Evolutionary conservation across 1,140 invertebrate genomes (phyloP).

Genomic region (Heliconius eleuchia): DNA sequence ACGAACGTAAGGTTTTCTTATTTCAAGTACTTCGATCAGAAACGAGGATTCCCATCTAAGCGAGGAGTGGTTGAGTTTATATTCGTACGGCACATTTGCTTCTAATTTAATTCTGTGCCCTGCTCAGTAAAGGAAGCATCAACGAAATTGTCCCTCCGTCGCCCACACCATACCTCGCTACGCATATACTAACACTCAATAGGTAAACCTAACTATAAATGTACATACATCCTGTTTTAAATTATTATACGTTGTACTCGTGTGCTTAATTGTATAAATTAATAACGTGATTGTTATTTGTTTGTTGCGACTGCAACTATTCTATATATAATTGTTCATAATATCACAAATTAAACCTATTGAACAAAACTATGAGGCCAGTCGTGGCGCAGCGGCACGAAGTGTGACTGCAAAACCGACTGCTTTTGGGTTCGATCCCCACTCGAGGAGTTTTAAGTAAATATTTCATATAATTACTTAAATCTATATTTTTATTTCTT

Average conservation of each 20-base stretch:
- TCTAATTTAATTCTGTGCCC: conserved; percentile 71
- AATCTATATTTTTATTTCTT: too few relatives aligned
- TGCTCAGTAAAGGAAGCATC: conserved; percentile 68
- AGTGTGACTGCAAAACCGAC: too few relatives aligned
- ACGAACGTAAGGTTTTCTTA: not conserved
- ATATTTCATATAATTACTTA: too few relatives aligned
- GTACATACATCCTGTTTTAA: not conserved
- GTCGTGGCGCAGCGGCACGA: too few relatives aligned
- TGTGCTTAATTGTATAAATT: too few relatives aligned
- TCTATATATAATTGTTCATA: too few relatives aligned
- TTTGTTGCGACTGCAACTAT: too few relatives aligned
- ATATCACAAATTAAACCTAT: too few relatives aligned
- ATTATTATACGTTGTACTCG: not conserved
- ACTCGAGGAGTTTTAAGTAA: too few relatives aligned
- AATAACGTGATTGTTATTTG: too few relatives aligned
- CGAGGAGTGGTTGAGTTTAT: conserved; percentile 64
- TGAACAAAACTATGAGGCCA: too few relatives aligned
- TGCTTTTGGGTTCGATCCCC: too few relatives aligned
- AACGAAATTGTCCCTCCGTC: conserved; percentile 54
- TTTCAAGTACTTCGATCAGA: conserved; percentile 22
- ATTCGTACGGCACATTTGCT: conserved; percentile 70
- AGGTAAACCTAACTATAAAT: not conserved
- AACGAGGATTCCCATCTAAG: conserved; percentile 41
- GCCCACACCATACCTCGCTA: not conserved
- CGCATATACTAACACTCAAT: not conserved